Conservation (phyloP, 1,140 invertebrate genomes). For the Drosophila malerkotliana region DNA sequence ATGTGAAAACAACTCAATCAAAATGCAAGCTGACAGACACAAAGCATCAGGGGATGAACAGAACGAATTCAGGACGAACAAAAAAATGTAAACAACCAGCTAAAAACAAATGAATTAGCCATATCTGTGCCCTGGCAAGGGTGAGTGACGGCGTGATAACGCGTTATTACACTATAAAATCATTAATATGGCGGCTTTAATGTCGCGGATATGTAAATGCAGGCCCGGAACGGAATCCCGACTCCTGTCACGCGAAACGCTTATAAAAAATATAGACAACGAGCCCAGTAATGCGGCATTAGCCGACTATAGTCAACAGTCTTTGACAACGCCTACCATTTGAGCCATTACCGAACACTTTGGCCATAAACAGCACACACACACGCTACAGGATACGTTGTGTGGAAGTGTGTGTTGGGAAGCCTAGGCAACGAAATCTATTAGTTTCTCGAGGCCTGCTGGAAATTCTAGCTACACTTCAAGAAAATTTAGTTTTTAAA, state of each 20-base stretch:
- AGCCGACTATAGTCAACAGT: constrained; percentile 56
- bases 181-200: constrained; percentile 75
- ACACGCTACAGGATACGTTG: not conserved
- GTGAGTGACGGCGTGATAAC: constrained; percentile 76
- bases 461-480: constrained; percentile 28
- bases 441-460: constrained; percentile 72
- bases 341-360: constrained; percentile 72
- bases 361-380: constrained; percentile 40
- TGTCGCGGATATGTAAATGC: constrained; percentile 71
- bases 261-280: constrained; percentile 64
- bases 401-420: constrained; percentile 15
- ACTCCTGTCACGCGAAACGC: constrained; percentile 69
- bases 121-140: constrained; percentile 47
- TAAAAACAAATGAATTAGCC: constrained; percentile 70
- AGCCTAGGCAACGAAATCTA: constrained; percentile 71
- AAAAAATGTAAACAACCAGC: constrained; percentile 4
- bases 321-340: constrained; percentile 73
- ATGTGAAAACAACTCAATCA: constrained; percentile 75
- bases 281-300: constrained; percentile 63
- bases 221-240: constrained; percentile 17
- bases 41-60: constrained; percentile 14
- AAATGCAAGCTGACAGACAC: constrained; percentile 65
- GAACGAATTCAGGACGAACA: not conserved
- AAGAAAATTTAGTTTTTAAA: not conserved
- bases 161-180: constrained; percentile 79